Percentiles rank a stretch among this genome's conserved stretches.
These are phyloP conservation scores for Mellivora capensis DNA, from an alignment of 2,113 vertebrate genomes.

Conservation along the genomic window DNA sequence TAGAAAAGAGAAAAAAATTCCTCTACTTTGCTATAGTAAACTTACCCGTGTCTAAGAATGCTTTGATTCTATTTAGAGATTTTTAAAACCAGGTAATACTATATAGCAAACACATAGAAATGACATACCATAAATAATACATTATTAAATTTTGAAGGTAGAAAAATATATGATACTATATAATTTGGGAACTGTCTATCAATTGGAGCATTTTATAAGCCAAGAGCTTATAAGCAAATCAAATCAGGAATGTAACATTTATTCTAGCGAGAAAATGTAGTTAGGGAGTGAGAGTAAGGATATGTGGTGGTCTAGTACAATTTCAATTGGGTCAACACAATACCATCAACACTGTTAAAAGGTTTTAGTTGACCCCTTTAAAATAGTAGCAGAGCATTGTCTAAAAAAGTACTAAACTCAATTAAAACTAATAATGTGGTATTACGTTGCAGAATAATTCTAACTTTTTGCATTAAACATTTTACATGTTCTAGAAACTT, in stretches of 20 bases:
- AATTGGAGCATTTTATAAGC: background rate
- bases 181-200: conserved; percentile 27
- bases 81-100: conserved; percentile 13
- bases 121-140: conserved; percentile 36
- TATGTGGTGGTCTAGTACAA: background rate
- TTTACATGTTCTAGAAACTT: conserved; percentile 29
- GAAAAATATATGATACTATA: conserved; percentile 41
- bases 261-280: background rate
- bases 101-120: conserved; percentile 48
- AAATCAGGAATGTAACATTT: conserved; percentile 23
- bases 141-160: conserved; percentile 40
- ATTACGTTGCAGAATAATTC: conserved; percentile 42
- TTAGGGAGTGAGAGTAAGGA: background rate
- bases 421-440: background rate
- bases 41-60: conserved; percentile 13
- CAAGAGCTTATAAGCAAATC: background rate
- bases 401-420: background rate
- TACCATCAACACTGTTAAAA: conserved; percentile 42
- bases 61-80: conserved; percentile 34
- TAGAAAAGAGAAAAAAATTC: conserved; percentile 19
- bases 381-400: conserved; percentile 45
- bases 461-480: conserved; percentile 51
- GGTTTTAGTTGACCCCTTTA: background rate
- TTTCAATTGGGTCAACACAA: conserved; percentile 27
- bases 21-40: conserved; percentile 7